Percentiles rank a stretch among this genome's conserved stretches.
Conservation (phyloP, 2,888 invertebrate genomes). For the Apoderus coryli region DNA sequence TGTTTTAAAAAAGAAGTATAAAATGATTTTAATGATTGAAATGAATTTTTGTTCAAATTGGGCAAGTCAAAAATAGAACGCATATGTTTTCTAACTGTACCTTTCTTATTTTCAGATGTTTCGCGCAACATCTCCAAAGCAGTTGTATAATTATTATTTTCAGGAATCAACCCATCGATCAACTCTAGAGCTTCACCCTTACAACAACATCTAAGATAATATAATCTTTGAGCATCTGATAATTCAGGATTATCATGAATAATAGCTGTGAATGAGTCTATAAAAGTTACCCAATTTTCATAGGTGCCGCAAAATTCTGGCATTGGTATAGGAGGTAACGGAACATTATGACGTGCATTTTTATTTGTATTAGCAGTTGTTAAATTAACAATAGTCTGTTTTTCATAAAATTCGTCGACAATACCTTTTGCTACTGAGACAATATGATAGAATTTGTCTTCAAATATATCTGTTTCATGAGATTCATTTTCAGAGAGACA, state of each 20-base stretch:
- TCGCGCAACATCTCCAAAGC: neutral
- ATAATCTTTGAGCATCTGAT: neutral
- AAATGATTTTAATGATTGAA: neutral
- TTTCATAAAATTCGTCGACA: too few relatives aligned
- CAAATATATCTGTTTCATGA: too few relatives aligned
- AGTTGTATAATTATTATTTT: neutral
- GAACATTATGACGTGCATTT: neutral
- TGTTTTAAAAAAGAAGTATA: neutral
- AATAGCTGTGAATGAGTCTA: neutral
- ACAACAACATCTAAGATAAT: neutral
- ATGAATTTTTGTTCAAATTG: neutral
- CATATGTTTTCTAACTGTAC: neutral
- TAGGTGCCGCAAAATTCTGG: neutral
- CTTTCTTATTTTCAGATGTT: neutral
- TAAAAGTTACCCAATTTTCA: neutral
- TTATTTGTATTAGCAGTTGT: too few relatives aligned
- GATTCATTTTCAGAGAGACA: too few relatives aligned
- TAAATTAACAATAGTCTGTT: too few relatives aligned
- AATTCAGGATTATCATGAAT: neutral
- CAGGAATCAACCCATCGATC: neutral
- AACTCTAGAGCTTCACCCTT: neutral
- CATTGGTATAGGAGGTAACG: neutral
- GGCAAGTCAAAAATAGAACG: conserved; percentile 1
- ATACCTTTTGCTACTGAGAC: too few relatives aligned
- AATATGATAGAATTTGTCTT: too few relatives aligned